Base-by-base conservation (phyloP, 2,797 vertebrate species). In the Bufotes viridis region DNA sequence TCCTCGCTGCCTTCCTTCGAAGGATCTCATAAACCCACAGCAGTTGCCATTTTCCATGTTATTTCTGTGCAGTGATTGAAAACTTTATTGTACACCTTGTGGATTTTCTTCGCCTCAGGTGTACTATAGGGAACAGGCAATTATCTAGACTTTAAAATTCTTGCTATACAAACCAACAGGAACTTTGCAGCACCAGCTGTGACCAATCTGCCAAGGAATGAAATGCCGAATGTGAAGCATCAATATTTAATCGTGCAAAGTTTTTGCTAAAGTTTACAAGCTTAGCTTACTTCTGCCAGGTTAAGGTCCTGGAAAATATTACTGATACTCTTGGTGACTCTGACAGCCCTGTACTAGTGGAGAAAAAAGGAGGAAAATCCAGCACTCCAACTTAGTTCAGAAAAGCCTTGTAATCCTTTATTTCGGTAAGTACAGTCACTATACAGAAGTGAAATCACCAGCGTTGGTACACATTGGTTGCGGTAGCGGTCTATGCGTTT, bases 201-300 rank as follows among this genome's bases (percentile, higher is more conserved):
- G 87, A 81, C 83, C 84, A 67, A 82, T 82, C 80, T 81, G 87
- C 58, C 87, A 69, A 57, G 18, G 83, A 82, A 67, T 65, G n/a
- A 55, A 69, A 24, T 15, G 17, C 29, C 26, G 65, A 84, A 63
- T 17, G 55, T 7, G 14, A 61, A 60, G 22, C 78, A 82, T 86
- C 78, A 86, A 86, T 86, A 69, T 82, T 86, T 86, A 86, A 86
- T 89, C 49, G 60, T 18, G 83, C 26, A 81, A 89, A 89, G 55
- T 85, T 85, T 78, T 63, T 61, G 58, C 70, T 76, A 76, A 85
- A 61, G 34, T 78, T 72, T 74, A 53, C 49, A 53, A 24, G 53
- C 63, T 7, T 29, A 26, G 49, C n/a, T 69, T 55, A 55, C n/a
- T 70, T 82, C 49, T 82, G 51, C 67, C 58, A 7, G 74, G 78